These are phyloP conservation scores for Glareola pratincola DNA, from an alignment of 2,113 vertebrate species.

Conservation along the genomic window DNA sequence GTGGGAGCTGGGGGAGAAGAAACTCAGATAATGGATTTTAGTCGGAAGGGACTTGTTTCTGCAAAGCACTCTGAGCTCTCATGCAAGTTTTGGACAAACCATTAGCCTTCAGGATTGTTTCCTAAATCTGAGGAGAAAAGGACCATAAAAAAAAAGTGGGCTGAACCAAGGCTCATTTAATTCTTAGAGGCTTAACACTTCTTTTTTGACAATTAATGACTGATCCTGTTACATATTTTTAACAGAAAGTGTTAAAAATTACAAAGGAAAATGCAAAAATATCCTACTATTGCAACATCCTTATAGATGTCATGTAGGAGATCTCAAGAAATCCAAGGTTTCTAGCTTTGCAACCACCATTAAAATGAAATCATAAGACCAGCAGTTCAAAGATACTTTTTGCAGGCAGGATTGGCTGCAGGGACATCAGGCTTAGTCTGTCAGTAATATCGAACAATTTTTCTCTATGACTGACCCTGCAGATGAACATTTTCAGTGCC, in stretches of 20 bases:
- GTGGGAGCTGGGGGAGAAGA: neutral
- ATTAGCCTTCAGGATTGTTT: neutral
- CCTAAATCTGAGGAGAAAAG: neutral
- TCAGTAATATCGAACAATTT: neutral
- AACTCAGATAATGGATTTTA: neutral
- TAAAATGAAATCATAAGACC: neutral
- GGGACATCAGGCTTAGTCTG: neutral
- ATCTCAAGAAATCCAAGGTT: neutral
- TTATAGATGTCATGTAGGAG: neutral
- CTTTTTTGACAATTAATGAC: neutral
- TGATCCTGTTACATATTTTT: neutral
- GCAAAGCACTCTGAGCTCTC: neutral
- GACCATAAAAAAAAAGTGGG: neutral
- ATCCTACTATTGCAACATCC: neutral
- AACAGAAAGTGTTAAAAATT: neutral
- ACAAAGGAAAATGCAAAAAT: neutral
- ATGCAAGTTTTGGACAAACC: neutral
- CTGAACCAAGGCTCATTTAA: neutral
- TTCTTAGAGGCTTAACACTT: neutral
- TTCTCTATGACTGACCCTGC: neutral
- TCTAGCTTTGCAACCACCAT: neutral
- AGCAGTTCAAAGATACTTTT: neutral
- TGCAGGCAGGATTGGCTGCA: neutral
- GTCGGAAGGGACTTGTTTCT: neutral
- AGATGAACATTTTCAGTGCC: neutral